Evolutionary conservation across 2,797 vertebrate genomes (phyloP), one percentile per base, ranked within the genome.

Genomic region (Alcedo quadribrachys): DNA sequence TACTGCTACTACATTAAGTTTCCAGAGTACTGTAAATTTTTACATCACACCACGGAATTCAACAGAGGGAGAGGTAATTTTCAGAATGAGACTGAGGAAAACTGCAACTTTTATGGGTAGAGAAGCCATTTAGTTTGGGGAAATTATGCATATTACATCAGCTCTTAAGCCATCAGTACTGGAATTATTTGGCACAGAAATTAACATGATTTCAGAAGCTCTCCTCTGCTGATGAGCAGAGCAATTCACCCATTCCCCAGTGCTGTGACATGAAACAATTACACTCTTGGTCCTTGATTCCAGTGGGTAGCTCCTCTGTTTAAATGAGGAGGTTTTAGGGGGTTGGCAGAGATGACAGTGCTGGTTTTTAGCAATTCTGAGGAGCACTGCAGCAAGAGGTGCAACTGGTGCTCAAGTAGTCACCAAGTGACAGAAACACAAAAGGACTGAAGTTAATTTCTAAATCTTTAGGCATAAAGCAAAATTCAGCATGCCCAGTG

Each of bases 381-480:
- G 70, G 83, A 57, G 4, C 2, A 1, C 4, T 76, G 28, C 43
- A 70, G 13, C 22, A 69, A 79, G 67, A 71, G 9, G 5, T 43
- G 17, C 15, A 2, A 1, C 16, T 63, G 11, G 33, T 30, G 14
- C 58, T 33, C 50, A 21, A 8, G 15, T 78, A 65, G 54, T 51
- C 46, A 33, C 43, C 1, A 0, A 6, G 21, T 54, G 14, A 79
- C 16, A 68, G 68, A 61, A 74, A 33, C 14, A 77, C 6, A 42
- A 66, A 89, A 86, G 12, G 21, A 18, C 42, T 48, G 19, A 69
- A 32, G 45, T 81, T 92, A 71, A 11, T 60, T 85, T 67, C 57
- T 27, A 81, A 89, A 61, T 81, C 70, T 89, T 90, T 81, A 90
- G 37, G 78, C 21, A 22, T 91, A 94, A 94, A 87, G 40, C 43